These are phyloP conservation scores for Athalia circularis DNA, from an alignment of 2,888 invertebrate species.

Conservation along the genomic window DNA sequence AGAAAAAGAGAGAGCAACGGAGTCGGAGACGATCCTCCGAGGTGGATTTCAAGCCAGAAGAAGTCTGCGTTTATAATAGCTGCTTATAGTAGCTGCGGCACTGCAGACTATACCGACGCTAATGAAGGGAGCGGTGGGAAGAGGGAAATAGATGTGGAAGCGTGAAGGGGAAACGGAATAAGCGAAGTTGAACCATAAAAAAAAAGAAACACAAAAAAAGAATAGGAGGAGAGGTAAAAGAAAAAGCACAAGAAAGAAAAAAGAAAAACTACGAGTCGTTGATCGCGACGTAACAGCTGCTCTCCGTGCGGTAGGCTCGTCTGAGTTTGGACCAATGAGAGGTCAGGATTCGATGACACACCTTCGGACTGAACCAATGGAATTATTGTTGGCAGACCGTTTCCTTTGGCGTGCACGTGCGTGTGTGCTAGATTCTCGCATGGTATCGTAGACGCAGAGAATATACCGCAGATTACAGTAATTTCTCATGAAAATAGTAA, in stretches of 20 bases:
- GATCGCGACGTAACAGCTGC: slow-evolving; percentile 21
- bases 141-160: not conserved
- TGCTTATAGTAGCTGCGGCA: too few relatives aligned
- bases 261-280: not conserved
- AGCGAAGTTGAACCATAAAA: not conserved
- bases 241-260: not conserved
- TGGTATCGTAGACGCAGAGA: too few relatives aligned
- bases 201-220: not conserved
- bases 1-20: too few relatives aligned
- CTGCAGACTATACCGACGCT: too few relatives aligned
- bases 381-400: not conserved
- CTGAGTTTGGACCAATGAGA: slow-evolving; percentile 4
- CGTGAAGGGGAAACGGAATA: not conserved
- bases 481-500: too few relatives aligned
- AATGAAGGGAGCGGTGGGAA: not conserved
- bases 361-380: slow-evolving; percentile 10
- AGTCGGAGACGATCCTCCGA: too few relatives aligned
- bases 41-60: too few relatives aligned
- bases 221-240: not conserved
- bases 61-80: too few relatives aligned
- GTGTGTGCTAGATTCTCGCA: not conserved
- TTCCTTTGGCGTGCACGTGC: slow-evolving; percentile 17
- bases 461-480: too few relatives aligned
- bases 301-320: slow-evolving; percentile 20
- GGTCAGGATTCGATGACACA: slow-evolving; percentile 9